phyloP scores from a whole-genome alignment of 1,140 invertebrate genomes.

The Drosophila carrolli region DNA sequence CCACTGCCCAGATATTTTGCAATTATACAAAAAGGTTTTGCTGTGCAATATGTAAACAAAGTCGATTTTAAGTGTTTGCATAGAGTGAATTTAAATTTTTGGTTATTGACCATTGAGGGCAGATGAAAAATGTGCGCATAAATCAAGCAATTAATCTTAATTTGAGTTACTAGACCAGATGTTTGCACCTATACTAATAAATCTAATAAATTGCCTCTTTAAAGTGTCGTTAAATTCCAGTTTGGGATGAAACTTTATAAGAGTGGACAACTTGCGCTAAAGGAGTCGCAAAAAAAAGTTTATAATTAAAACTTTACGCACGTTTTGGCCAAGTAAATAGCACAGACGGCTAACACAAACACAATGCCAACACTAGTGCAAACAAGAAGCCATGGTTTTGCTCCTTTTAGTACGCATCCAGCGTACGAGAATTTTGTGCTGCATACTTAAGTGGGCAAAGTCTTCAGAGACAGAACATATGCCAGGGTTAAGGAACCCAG shows the following conservation, averaged over 20 bases:
- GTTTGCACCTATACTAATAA: constrained; percentile 41
- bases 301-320: constrained; percentile 81
- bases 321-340: constrained; percentile 80
- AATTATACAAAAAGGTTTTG: constrained; percentile 70
- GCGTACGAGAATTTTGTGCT: constrained; percentile 70
- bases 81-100: constrained; percentile 33
- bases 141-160: constrained; percentile 64
- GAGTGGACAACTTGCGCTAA: constrained; percentile 11
- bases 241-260: constrained; percentile 4
- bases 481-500: constrained; percentile 2
- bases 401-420: constrained; percentile 66
- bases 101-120: constrained; percentile 1
- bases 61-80: constrained; percentile 31
- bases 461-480: constrained; percentile 31
- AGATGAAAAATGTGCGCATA: constrained; percentile 35
- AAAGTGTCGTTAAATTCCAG: constrained; percentile 63
- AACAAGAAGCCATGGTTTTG: constrained; percentile 44
- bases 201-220: constrained; percentile 53
- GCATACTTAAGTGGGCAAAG: constrained; percentile 73
- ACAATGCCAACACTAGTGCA: constrained; percentile 29
- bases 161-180: constrained; percentile 37
- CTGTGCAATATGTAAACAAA: constrained; percentile 29
- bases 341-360: constrained; percentile 39
- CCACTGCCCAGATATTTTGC: constrained; percentile 33
- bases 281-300: constrained; percentile 64